A percentile compares a stretch with the other conserved stretches of the same genome.
Conservation (phyloP, 2,113 vertebrate species). For the Taurulus bubalis region DNA sequence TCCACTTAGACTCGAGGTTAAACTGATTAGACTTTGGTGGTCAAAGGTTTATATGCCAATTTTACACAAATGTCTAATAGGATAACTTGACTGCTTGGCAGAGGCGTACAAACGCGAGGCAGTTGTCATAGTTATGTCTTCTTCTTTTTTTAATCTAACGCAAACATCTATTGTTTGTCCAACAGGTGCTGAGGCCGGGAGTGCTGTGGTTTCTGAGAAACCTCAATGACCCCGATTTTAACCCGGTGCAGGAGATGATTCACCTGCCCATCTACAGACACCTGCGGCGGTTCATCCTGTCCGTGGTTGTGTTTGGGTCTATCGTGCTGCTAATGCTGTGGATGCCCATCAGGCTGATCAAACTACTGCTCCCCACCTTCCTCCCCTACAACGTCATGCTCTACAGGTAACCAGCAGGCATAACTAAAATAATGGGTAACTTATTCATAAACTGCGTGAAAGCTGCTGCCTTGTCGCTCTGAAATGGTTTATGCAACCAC, state of each 20-base stretch:
- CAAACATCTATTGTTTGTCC: not conserved
- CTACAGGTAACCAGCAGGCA: slow-evolving; percentile 88
- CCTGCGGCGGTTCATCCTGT: slow-evolving; percentile 97
- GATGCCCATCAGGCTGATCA: slow-evolving; percentile 97
- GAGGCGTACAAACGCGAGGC: not conserved
- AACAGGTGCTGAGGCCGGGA: slow-evolving; percentile 95
- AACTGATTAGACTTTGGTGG: not conserved
- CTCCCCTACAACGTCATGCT: slow-evolving; percentile 99
- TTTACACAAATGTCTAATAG: not conserved
- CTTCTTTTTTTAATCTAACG: not conserved
- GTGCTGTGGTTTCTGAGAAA: slow-evolving; percentile 99
- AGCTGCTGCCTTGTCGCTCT: not conserved
- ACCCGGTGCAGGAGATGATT: slow-evolving; percentile 99
- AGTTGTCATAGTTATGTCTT: not conserved
- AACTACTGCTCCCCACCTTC: slow-evolving; percentile 92
- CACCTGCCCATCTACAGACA: slow-evolving; percentile 98
- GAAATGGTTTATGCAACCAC: not conserved
- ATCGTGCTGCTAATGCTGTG: slow-evolving; percentile 99
- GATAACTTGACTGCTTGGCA: not conserved
- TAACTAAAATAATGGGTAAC: not conserved
- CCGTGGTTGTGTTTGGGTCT: slow-evolving; percentile 98
- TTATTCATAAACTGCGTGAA: not conserved
- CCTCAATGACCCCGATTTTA: slow-evolving; percentile 99
- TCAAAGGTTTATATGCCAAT: too few relatives aligned
- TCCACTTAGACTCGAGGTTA: not conserved